A percentile compares a stretch with the other conserved stretches of the same genome.
These are phyloP conservation scores for Hephaestus fuliginosus DNA, from an alignment of 2,797 vertebrate genomes.

Conservation along the genomic window DNA sequence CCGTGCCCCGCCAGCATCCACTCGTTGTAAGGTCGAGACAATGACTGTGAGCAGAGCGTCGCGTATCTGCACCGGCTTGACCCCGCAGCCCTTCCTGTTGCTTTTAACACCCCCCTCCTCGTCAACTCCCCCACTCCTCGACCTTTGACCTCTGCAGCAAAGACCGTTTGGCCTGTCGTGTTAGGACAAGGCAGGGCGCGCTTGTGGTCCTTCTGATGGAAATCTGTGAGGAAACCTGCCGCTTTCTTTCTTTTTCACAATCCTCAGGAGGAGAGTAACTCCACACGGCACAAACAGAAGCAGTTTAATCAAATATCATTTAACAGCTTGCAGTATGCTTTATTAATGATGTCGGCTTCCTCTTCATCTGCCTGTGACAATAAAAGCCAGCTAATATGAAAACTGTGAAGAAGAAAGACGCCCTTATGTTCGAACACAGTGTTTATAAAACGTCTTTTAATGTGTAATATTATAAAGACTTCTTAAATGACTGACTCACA, in stretches of 20 bases:
- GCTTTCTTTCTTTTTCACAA: conserved; percentile 34
- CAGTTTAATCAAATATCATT: conserved; percentile 15
- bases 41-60: conserved; percentile 62
- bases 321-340: neutral
- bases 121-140: neutral
- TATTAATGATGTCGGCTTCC: neutral
- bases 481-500: too few relatives aligned
- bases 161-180: conserved; percentile 53
- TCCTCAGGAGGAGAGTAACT: conserved; percentile 30
- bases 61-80: conserved; percentile 52
- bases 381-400: too few relatives aligned
- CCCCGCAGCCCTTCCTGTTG: conserved; percentile 76
- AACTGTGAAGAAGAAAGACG: too few relatives aligned
- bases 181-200: conserved; percentile 50
- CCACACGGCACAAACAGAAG: conserved; percentile 17
- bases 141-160: conserved; percentile 63
- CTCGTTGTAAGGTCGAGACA: conserved; percentile 77
- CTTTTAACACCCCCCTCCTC: conserved; percentile 40
- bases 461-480: too few relatives aligned
- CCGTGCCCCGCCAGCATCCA: conserved; percentile 72
- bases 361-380: too few relatives aligned
- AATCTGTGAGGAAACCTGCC: conserved; percentile 40
- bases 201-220: conserved; percentile 36
- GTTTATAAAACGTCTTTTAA: too few relatives aligned
- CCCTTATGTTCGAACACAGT: too few relatives aligned